Percentiles rank a stretch among this genome's conserved stretches.
phyloP scores from a whole-genome alignment of 2,797 vertebrate species.

The Adrianichthys oophorus region DNA sequence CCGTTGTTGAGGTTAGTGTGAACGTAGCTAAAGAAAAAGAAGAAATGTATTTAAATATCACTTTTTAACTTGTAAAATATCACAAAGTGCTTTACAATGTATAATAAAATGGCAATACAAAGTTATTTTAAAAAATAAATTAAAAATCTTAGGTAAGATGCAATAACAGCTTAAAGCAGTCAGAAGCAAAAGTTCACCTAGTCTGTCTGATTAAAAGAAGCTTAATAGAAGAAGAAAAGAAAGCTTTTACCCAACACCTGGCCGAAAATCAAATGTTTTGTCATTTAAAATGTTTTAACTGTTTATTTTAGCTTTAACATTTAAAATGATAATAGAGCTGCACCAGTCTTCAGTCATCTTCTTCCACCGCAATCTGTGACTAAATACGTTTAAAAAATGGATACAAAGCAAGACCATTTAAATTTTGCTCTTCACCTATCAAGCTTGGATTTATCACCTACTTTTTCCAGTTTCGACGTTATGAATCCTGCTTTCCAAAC shows the following conservation, averaged over 20 bases:
- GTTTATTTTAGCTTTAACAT: neutral
- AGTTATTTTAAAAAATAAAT: too few species aligned
- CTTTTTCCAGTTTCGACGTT: neutral
- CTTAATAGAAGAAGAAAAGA: neutral
- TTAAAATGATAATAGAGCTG: neutral
- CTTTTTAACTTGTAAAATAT: too few species aligned
- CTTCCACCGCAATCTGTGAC: neutral
- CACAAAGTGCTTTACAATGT: too few species aligned
- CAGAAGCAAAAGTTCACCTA: too few species aligned
- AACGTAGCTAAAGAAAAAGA: too few species aligned
- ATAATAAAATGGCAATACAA: too few species aligned
- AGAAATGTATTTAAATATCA: too few species aligned
- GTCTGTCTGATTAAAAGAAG: too few species aligned
- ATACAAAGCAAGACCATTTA: neutral
- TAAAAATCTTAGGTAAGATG: too few species aligned
- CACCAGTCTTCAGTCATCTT: neutral
- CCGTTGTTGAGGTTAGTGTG: too few species aligned
- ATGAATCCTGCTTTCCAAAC: neutral
- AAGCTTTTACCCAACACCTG: neutral
- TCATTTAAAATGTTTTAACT: neutral
- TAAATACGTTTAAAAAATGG: neutral
- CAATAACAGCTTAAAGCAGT: too few species aligned
- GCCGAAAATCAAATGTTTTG: neutral
- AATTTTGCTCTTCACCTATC: neutral
- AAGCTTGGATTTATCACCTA: neutral